Evolutionary conservation across 2,888 invertebrate species (phyloP), one percentile per base, ranked within the genome.

Genomic region (Synergus gifuensis): DNA sequence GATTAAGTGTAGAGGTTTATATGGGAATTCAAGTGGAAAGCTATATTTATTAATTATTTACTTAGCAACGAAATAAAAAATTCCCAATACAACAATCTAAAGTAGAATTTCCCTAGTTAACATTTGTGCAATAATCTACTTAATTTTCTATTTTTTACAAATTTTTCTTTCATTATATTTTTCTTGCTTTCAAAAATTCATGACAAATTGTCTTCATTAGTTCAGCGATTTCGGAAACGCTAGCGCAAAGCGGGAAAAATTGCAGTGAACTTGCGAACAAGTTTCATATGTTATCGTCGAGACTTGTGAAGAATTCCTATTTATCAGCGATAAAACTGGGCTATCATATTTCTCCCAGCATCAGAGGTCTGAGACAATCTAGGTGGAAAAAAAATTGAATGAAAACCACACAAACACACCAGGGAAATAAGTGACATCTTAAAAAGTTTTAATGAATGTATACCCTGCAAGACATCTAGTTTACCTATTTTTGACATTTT

Each of bases 291-390:
- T 73, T 73, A 73, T 73, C 54, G 54, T 73, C 73, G 54, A 54
- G 54, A 54, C 54, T 73, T 73, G 54, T 54, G 49, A 73, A 54
- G 73, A 73, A 73, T 73, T 73, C 73, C 49, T 73, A 73, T 73
- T 73, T 73, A 54, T 73, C 73, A 54, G 73, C 54, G 54, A 73
- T 73, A 58, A 73, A 73, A 73, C 73, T 73, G 73, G 36, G 54
- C 73, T 54, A 58, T 54, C 73, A 73, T 73, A 73, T 73, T 58
- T 73, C 73, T 73, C 54, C 54, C 22, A 36, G 40, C 49, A 73
- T 73, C 73, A 73, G 54, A 73, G 54, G 73, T 73, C 73, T 73
- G 16, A 73, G 73, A 73, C 73, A 73, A 58, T 58, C 54, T 73
- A 40, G 54, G 36, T 54, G 54, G n/a, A 73, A 64, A 40, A 67